Evolutionary conservation across 2,113 vertebrate genomes (phyloP), one percentile per base, ranked within the genome.

Genomic region (Macquaria ambigua): DNA sequence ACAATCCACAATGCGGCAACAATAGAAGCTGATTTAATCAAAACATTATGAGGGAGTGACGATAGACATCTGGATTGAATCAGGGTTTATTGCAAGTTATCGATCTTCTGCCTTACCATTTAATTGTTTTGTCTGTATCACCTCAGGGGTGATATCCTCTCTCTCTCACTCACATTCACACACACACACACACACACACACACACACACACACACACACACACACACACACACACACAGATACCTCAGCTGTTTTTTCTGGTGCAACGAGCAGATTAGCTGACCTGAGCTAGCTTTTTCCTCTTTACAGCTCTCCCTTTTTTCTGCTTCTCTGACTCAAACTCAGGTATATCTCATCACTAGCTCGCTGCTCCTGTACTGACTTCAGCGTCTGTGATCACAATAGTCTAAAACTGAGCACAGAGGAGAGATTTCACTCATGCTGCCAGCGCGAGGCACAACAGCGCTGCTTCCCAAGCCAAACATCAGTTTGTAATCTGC

Each of bases 401-500:
- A 70, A 87, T 20, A 59, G 63, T 63, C 9, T 61, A 34, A 34
- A 34, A 78, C 81, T 53, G 55, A 86, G 81, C 84, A 79, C 50
- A 74, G 72, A 70, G 64, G 43, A 81, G 74, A 59, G 75, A 77
- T 87, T 85, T 88, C 52, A 58, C 72, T 85, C 85, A 25, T 55
- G 58, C 80, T 67, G 79, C 82, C 81, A 66, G 69, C 14, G n/a
- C 37, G 84, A 75, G 79, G 72, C 82, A 81, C 68, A 84, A 59
- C 67, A 25, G 16, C 15, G 5, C 74, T 68, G 72, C 77, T 62
- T 66, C 77, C 16, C 75, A 58, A 87, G 71, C 84, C 82, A 79
- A 83, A 90, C 85, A 89, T 75, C 86, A 74, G 41, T 84, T 85
- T 81, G 55, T 86, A 72, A 90, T 90, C 87, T 93, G 87, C 91